phyloP scores from a whole-genome alignment of 2,888 invertebrate genomes.

The Beris chalybata region DNA sequence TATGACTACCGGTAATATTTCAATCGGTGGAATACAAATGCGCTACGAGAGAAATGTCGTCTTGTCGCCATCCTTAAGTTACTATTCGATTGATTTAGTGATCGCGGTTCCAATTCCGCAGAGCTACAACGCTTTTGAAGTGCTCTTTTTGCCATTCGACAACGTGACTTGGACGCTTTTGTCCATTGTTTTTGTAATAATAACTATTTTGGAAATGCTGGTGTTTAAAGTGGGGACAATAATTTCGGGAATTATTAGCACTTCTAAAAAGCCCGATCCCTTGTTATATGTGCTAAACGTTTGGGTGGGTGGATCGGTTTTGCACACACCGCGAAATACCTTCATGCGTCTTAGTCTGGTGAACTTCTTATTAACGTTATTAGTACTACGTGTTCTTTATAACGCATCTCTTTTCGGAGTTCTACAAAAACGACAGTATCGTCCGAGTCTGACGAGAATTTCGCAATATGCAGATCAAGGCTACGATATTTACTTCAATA shows the following conservation, averaged over 20 bases:
- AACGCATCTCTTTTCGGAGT: conserved; percentile 36
- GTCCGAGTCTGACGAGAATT: not conserved
- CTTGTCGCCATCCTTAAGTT: not conserved
- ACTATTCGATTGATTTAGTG: not conserved
- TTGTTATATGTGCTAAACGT: not conserved
- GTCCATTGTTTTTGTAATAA: not conserved
- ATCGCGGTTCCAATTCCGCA: not conserved
- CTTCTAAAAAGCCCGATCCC: no score
- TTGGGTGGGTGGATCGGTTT: conserved; percentile 6
- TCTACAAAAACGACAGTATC: conserved; percentile 16
- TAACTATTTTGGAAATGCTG: no score
- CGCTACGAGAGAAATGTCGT: not conserved
- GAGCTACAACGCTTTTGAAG: not conserved
- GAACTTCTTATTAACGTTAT: conserved; percentile 47
- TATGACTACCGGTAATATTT: no score
- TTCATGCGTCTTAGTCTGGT: conserved; percentile 35
- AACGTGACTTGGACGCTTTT: not conserved
- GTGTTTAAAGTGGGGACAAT: no score
- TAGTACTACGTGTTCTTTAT: conserved; percentile 49
- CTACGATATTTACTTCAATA: not conserved
- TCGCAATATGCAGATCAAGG: conserved; percentile 8
- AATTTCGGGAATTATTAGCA: no score
- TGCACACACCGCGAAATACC: not conserved
- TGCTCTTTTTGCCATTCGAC: conserved; percentile 2
- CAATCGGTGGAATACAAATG: conserved; percentile 4